Percentiles rank a stretch among this genome's conserved stretches.
phyloP scores from a whole-genome alignment of 2,888 invertebrate genomes.

The Dascillus cervinus region DNA sequence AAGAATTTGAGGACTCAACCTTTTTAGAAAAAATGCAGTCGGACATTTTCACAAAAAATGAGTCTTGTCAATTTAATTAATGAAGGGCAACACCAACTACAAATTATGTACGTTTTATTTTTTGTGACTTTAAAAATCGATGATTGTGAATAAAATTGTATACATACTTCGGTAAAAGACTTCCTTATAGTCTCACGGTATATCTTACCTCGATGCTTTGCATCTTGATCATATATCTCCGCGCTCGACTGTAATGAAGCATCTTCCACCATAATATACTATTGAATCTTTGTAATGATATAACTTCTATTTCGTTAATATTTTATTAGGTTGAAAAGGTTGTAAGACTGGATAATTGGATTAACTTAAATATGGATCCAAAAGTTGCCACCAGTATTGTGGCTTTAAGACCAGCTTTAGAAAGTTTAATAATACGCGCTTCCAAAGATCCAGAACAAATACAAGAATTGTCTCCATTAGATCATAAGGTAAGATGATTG shows the following conservation, averaged over 20 bases:
- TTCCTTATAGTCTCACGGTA: too few relatives aligned
- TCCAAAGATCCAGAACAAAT: constrained; percentile 74
- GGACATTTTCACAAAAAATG: too few relatives aligned
- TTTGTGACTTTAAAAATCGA: too few relatives aligned
- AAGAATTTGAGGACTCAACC: too few relatives aligned
- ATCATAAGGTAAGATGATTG: constrained; percentile 59
- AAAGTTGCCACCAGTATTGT: constrained; percentile 71
- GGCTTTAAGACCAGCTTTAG: constrained; percentile 82
- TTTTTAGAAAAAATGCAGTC: too few relatives aligned
- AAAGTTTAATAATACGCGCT: constrained; percentile 72
- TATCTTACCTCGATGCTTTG: too few relatives aligned
- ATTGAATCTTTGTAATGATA: neutral
- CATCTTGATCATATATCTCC: neutral
- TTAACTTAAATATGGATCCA: constrained; percentile 81
- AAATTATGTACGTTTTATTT: too few relatives aligned
- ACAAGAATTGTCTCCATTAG: constrained; percentile 52
- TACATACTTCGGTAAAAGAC: too few relatives aligned
- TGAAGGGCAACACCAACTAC: too few relatives aligned
- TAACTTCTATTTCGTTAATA: constrained; percentile 11
- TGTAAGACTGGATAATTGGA: constrained; percentile 88
- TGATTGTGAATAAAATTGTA: too few relatives aligned
- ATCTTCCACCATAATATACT: neutral
- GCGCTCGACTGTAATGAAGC: too few relatives aligned
- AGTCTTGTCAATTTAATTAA: too few relatives aligned
- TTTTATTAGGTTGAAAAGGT: constrained; percentile 53